Base-by-base conservation (phyloP, 2,797 vertebrate genomes). In the Urophycis tenuis region DNA sequence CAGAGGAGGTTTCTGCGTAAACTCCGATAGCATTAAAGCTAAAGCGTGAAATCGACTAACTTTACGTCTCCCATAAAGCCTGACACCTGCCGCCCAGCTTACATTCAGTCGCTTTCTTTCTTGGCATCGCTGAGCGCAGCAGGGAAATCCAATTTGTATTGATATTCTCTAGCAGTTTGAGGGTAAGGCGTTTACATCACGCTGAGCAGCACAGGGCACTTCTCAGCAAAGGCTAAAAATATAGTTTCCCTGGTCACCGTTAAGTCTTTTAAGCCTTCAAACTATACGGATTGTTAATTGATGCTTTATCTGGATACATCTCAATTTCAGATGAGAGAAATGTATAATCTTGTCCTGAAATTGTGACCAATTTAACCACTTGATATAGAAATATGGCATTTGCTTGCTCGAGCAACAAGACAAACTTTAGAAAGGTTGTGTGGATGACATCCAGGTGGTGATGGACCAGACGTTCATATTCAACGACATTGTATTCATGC, bases 101-200 rank as follows among this genome's bases (percentile, higher is more conserved):
- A 83, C 29, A 67, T n/a, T n/a, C n/a, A 41, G 76, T 79, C 30
- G 64, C 79, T 81, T 64, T 81, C 74, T 64, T 74, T 12, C 36
- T 45, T 81, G 70, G 67, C 80, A 75, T 36, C 72, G 71, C 77
- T 75, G 73, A 77, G 78, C 85, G 74, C 72, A 69, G 69, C n/a
- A 17, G 60, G 60, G 78, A 60, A 83, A 82, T 88, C 82, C 83
- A 78, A 78, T 88, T 86, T 85, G 53, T 73, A 85, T 83, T 69
- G 25, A 82, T 82, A 78, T 64, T 69, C 71, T 72, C 72, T 22
- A 49, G 79, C 69, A 49, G 74, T 83, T 81, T 74, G 74, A 83
- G 32, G 77, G 75, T 69, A 77, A 81, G 49, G 78, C 45, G 75
- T 83, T 88, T 86, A 86, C 32, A 17, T 86, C 87, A 88, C 81